Conservation (phyloP, 2,797 vertebrate species). For the Cyprinella venusta region DNA sequence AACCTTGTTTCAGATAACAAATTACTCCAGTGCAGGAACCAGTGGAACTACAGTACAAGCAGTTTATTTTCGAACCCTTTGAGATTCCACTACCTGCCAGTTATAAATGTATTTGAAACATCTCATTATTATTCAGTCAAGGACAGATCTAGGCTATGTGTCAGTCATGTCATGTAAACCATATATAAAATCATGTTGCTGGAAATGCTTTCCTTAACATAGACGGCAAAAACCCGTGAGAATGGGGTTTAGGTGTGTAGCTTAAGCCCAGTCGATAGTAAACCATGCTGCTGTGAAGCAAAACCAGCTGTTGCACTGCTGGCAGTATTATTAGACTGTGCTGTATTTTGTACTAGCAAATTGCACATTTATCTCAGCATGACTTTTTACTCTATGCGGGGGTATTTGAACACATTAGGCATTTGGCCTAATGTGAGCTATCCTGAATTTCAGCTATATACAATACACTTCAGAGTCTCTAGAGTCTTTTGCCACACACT, state of each 20-base stretch:
- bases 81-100: constrained; percentile 27
- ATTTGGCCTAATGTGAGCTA: constrained; percentile 1
- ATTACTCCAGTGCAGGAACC: constrained; percentile 20
- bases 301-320: constrained; percentile 1
- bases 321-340: not conserved
- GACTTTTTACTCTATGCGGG: not conserved
- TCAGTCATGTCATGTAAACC: constrained; percentile 10
- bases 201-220: constrained; percentile 7
- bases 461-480: constrained; percentile 13
- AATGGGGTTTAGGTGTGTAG: constrained; percentile 5
- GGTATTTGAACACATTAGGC: constrained; percentile 20
- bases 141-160: constrained; percentile 22
- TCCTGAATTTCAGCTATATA: constrained; percentile 22
- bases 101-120: constrained; percentile 19
- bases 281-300: constrained; percentile 23
- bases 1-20: constrained; percentile 38
- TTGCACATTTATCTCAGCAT: constrained; percentile 18
- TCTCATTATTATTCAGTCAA: constrained; percentile 17
- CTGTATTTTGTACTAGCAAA: constrained; percentile 26
- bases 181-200: constrained; percentile 1
- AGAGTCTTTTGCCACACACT: not conserved
- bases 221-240: not conserved
- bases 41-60: constrained; percentile 9
- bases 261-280: constrained; percentile 17
- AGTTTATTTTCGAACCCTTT: constrained; percentile 35